These are phyloP conservation scores for Montipora capitata DNA, from an alignment of 92 coral and sea anemone species.

Conservation along the genomic window DNA sequence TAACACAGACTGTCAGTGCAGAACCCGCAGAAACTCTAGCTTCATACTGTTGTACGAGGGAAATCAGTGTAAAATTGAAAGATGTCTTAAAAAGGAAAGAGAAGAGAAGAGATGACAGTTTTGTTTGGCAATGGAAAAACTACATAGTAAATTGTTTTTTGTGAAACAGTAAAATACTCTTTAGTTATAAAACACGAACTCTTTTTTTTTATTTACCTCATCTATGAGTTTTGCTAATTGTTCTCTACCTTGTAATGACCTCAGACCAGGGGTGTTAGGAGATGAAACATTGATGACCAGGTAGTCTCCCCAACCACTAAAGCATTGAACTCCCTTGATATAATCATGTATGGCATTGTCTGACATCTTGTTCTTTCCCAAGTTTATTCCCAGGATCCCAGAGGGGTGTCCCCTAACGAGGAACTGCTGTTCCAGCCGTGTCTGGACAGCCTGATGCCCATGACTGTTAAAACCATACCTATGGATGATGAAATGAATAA, in stretches of 20 bases:
- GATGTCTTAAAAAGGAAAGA: too few relatives aligned
- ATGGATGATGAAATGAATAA: too few relatives aligned
- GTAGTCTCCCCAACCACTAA: constrained; percentile 89
- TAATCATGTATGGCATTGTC: constrained; percentile 88
- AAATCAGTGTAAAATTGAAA: too few relatives aligned
- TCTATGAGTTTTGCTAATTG: constrained; percentile 86
- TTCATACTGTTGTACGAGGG: too few relatives aligned
- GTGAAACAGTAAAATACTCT: too few relatives aligned
- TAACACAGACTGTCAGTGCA: too few relatives aligned
- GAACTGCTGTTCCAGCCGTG: constrained; percentile 68
- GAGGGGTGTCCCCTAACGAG: constrained; percentile 52
- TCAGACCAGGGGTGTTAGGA: constrained; percentile 97
- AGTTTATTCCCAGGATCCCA: constrained; percentile 92
- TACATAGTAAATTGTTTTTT: too few relatives aligned
- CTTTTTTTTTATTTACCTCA: constrained; percentile 66
- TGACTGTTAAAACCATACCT: constrained; percentile 99
- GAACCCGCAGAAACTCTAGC: too few relatives aligned
- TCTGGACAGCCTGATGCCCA: constrained; percentile 84
- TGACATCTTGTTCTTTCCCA: constrained; percentile 96
- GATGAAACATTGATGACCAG: constrained; percentile 94
- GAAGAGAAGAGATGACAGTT: too few relatives aligned
- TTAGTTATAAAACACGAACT: neutral
- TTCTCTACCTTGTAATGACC: constrained; percentile 93
- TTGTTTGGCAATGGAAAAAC: too few relatives aligned
- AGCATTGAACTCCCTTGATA: constrained; percentile 87